phyloP scores from a whole-genome alignment of 2,797 vertebrate species.

The Halcyon chelicuti region DNA sequence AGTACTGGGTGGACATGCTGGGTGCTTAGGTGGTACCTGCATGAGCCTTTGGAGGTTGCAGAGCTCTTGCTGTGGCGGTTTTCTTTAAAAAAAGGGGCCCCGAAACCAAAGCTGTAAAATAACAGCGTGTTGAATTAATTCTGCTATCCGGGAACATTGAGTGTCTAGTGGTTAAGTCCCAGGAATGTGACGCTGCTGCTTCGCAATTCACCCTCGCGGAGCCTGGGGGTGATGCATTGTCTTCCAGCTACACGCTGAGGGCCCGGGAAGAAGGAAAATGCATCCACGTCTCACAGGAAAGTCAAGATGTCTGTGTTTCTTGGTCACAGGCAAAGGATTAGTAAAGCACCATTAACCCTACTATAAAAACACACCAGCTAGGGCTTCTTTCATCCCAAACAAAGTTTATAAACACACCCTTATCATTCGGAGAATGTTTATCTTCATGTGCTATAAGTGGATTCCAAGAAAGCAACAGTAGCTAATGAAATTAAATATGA shows the following conservation, averaged over 20 bases:
- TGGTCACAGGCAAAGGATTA: constrained; percentile 70
- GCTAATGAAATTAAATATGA: constrained; percentile 76
- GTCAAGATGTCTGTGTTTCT: constrained; percentile 47
- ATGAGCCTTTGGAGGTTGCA: neutral
- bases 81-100: neutral
- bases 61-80: neutral
- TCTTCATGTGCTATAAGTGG: constrained; percentile 68
- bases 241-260: neutral
- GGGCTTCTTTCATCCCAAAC: constrained; percentile 77
- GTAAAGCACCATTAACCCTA: constrained; percentile 76
- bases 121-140: constrained; percentile 40
- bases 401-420: constrained; percentile 75
- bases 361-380: constrained; percentile 70
- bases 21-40: neutral
- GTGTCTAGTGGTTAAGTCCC: constrained; percentile 32
- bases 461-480: constrained; percentile 75
- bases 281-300: neutral
- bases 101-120: neutral
- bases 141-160: neutral
- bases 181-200: constrained; percentile 41
- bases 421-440: constrained; percentile 76
- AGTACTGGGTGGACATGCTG: rapidly evolving
- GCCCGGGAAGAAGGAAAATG: constrained; percentile 20
- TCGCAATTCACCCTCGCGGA: neutral
- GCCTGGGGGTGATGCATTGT: constrained; percentile 40